These are phyloP conservation scores for Steatocranus sp. DNA, from an alignment of 2,797 vertebrate species.

Conservation along the genomic window DNA sequence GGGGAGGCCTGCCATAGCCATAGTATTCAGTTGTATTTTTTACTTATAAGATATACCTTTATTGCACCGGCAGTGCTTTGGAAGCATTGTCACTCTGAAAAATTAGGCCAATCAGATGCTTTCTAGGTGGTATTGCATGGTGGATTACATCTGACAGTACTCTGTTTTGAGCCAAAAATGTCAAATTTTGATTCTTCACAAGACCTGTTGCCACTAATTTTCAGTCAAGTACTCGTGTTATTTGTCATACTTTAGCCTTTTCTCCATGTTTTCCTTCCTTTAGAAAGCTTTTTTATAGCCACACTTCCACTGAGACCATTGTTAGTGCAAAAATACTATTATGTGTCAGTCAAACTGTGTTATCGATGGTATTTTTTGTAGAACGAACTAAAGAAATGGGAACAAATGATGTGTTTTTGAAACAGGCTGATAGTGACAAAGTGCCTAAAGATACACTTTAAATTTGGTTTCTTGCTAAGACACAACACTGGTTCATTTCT, in stretches of 20 bases:
- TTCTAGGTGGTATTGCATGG: background rate
- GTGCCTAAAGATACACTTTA: background rate
- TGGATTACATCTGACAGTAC: background rate
- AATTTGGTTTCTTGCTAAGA: background rate
- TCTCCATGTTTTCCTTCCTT: background rate
- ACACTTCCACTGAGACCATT: background rate
- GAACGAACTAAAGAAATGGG: background rate
- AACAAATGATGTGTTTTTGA: background rate
- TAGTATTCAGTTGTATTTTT: background rate
- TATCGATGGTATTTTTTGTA: background rate
- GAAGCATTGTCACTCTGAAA: background rate
- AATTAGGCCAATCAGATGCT: background rate
- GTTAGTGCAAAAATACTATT: background rate
- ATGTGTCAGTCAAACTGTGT: background rate
- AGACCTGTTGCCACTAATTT: background rate
- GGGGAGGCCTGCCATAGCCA: background rate
- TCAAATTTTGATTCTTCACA: background rate
- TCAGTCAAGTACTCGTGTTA: background rate
- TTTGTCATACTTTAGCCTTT: background rate
- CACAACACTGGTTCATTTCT: background rate
- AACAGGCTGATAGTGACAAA: background rate
- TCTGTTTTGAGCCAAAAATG: background rate
- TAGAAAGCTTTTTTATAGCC: background rate
- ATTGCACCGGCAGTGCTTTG: background rate
- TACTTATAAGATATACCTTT: background rate